Conservation (phyloP, 92 coral and sea anemone genomes). For the Phenganax marumi region DNA sequence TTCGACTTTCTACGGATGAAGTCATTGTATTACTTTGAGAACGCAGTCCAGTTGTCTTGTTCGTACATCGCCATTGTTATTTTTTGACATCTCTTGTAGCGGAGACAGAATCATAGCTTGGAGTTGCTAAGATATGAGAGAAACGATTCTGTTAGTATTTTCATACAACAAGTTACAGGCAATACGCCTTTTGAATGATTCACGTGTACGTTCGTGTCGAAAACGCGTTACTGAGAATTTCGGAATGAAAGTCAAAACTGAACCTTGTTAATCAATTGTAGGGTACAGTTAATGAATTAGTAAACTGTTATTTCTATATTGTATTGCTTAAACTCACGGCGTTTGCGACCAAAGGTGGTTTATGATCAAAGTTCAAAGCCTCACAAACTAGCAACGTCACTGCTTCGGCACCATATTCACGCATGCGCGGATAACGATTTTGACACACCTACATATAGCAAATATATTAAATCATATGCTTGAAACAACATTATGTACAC, state of each 20-base stretch:
- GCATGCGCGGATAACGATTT: slow-evolving; percentile 87
- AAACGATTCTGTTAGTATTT: background rate
- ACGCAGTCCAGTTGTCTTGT: slow-evolving; percentile 96
- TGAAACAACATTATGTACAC: background rate
- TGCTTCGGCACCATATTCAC: slow-evolving; percentile 99
- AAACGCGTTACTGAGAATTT: too few species aligned
- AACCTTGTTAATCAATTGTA: background rate
- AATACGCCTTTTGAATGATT: too few species aligned
- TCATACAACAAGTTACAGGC: too few species aligned
- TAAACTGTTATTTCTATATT: background rate
- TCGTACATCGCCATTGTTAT: slow-evolving; percentile 78
- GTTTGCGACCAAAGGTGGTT: slow-evolving; percentile 85
- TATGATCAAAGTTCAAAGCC: slow-evolving; percentile 84
- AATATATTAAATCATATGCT: background rate
- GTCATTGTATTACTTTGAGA: slow-evolving; percentile 64
- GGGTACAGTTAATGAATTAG: background rate
- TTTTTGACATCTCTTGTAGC: slow-evolving; percentile 87
- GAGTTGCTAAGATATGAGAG: slow-evolving; percentile 57
- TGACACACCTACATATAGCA: slow-evolving; percentile 92
- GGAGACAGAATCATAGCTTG: slow-evolving; percentile 88
- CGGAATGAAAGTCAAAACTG: too few species aligned
- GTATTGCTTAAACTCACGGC: slow-evolving; percentile 56
- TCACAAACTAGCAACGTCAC: slow-evolving; percentile 93
- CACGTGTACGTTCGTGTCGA: too few species aligned
- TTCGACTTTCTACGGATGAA: background rate